phyloP scores from a whole-genome alignment of 2,113 vertebrate species.

The Notothenia rossii region DNA sequence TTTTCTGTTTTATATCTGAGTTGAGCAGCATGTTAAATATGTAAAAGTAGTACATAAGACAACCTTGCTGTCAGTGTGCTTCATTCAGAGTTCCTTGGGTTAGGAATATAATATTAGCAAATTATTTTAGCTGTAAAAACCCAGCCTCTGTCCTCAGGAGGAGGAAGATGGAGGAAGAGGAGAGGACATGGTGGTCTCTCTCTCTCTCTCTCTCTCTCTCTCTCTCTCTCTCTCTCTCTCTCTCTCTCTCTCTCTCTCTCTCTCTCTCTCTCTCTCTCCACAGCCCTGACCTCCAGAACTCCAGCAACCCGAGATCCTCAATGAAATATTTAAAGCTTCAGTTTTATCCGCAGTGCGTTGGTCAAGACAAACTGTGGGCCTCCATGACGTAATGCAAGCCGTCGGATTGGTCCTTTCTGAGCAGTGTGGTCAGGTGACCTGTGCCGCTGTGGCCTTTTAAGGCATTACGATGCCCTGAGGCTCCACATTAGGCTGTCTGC shows the following conservation, averaged over 20 bases:
- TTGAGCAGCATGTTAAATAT: not conserved
- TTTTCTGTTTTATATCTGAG: not conserved
- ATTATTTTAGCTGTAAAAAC: slow-evolving; percentile 2
- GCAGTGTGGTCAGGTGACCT: slow-evolving; percentile 72
- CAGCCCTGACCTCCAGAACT: slow-evolving; percentile 80
- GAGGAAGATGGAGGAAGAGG: not conserved
- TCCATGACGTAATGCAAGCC: slow-evolving; percentile 81
- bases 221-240: slow-evolving; percentile 17
- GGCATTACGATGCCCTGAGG: slow-evolving; percentile 67
- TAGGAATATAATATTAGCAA: not conserved
- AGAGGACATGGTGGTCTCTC: slow-evolving; percentile 40
- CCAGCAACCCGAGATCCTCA: slow-evolving; percentile 82
- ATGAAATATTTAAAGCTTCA: slow-evolving; percentile 86
- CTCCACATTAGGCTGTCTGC: slow-evolving; percentile 70
- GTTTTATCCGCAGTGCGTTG: slow-evolving; percentile 86
- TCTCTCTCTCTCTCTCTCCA: slow-evolving; percentile 45
- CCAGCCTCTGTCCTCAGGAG: slow-evolving; percentile 9
- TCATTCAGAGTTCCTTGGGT: not conserved
- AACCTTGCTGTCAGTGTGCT: not conserved
- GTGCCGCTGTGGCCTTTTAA: slow-evolving; percentile 74
- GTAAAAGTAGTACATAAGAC: not conserved
- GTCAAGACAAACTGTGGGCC: slow-evolving; percentile 74
- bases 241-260: not conserved
- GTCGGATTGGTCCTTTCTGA: slow-evolving; percentile 63
- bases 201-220: too few species aligned